Evolutionary conservation across 2,113 vertebrate genomes (phyloP).

Genomic region (Tragelaphus buxtoni): DNA sequence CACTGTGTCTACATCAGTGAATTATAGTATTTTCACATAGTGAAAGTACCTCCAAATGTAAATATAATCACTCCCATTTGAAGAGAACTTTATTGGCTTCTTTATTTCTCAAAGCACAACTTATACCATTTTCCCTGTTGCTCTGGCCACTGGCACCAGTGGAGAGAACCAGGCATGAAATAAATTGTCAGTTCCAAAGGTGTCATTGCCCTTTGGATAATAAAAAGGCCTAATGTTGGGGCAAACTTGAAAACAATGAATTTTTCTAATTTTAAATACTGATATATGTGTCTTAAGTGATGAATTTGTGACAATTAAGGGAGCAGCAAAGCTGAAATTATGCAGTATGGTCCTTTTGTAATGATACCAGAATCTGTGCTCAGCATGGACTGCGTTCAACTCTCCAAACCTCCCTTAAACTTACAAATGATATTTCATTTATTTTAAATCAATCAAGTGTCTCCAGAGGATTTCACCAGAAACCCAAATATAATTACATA

Average conservation of each 20-base stretch:
- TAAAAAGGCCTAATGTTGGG: neutral
- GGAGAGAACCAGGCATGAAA: neutral
- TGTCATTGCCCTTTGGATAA: neutral
- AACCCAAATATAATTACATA: constrained; percentile 64
- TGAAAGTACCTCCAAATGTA: neutral
- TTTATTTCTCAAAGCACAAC: constrained; percentile 11
- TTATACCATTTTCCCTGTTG: neutral
- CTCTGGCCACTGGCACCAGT: neutral
- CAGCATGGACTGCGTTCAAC: neutral
- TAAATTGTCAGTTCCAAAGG: neutral
- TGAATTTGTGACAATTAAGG: neutral
- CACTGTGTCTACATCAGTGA: constrained; percentile 26
- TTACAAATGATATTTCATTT: constrained; percentile 50
- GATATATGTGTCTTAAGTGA: neutral
- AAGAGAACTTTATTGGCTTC: constrained; percentile 26
- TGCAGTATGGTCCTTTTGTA: neutral
- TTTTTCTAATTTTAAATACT: neutral
- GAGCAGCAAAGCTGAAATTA: neutral
- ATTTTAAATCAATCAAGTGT: constrained; percentile 56
- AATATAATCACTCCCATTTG: neutral
- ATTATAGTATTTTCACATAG: neutral
- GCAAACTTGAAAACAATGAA: neutral
- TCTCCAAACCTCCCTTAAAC: neutral
- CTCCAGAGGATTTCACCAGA: constrained; percentile 48
- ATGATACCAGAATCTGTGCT: neutral